phyloP scores from a whole-genome alignment of 2,888 invertebrate species.

The Biston stratarius region DNA sequence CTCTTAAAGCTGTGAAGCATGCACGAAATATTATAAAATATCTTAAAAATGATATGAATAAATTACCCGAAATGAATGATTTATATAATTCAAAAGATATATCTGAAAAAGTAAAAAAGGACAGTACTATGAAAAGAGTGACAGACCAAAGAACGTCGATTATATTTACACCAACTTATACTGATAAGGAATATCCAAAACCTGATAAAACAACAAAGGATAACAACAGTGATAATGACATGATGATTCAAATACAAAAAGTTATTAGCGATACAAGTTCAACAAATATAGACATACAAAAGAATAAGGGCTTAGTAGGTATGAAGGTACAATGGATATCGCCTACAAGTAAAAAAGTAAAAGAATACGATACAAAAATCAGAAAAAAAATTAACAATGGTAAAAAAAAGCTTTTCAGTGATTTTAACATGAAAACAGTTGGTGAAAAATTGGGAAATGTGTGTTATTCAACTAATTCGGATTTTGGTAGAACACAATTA shows the following conservation, averaged over 20 bases:
- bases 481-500: background rate
- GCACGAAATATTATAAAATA: background rate
- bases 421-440: background rate
- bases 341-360: slow-evolving; percentile 6
- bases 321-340: slow-evolving; percentile 50
- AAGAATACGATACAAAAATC: background rate
- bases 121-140: background rate
- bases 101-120: background rate
- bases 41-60: background rate
- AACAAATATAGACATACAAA: slow-evolving; percentile 55
- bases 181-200: background rate
- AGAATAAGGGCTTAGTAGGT: slow-evolving; percentile 61
- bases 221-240: slow-evolving; percentile 25
- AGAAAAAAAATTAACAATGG: background rate
- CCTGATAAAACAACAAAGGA: background rate
- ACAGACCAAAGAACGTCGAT: background rate
- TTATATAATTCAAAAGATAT: slow-evolving; percentile 1
- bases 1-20: background rate
- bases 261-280: slow-evolving; percentile 39
- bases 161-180: background rate
- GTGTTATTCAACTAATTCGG: slow-evolving; percentile 1
- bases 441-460: slow-evolving; percentile 5
- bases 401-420: background rate
- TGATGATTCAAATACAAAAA: slow-evolving; percentile 42
- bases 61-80: background rate